Percentiles rank a stretch among this genome's conserved stretches.
phyloP scores from a whole-genome alignment of 2,888 invertebrate genomes.

The Acronicta alni region DNA sequence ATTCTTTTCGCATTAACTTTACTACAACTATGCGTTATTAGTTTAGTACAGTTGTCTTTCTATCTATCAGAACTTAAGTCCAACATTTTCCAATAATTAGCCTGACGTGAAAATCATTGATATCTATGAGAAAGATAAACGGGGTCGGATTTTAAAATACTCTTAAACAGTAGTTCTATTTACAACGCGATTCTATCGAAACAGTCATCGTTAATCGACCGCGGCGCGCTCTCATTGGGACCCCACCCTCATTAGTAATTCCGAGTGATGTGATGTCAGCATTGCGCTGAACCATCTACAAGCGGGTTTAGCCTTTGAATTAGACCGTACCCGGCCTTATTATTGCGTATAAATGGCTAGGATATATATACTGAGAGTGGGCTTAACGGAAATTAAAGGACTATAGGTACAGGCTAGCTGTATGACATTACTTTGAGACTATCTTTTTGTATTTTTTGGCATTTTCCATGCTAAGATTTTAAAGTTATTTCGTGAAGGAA shows the following conservation, averaged over 20 bases:
- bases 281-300: conserved; percentile 39
- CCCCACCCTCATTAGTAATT: conserved; percentile 65
- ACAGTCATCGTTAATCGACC: neutral
- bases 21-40: too few relatives aligned
- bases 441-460: too few relatives aligned
- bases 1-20: too few relatives aligned
- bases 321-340: conserved; percentile 43
- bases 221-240: conserved; percentile 45
- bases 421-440: neutral
- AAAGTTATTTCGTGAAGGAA: too few relatives aligned
- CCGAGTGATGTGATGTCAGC: conserved; percentile 61
- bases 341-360: conserved; percentile 44
- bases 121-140: too few relatives aligned
- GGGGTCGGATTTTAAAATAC: too few relatives aligned
- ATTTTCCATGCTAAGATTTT: too few relatives aligned
- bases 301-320: conserved; percentile 56
- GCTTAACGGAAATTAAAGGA: neutral
- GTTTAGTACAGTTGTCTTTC: too few relatives aligned
- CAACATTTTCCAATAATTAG: too few relatives aligned
- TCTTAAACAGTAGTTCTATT: too few relatives aligned
- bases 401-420: neutral
- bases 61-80: too few relatives aligned
- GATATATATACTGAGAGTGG: neutral
- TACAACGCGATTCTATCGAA: neutral
- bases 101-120: too few relatives aligned